These are phyloP conservation scores for Pogonomyrmex barbatus DNA, from an alignment of 1,140 invertebrate species.

Conservation along the genomic window DNA sequence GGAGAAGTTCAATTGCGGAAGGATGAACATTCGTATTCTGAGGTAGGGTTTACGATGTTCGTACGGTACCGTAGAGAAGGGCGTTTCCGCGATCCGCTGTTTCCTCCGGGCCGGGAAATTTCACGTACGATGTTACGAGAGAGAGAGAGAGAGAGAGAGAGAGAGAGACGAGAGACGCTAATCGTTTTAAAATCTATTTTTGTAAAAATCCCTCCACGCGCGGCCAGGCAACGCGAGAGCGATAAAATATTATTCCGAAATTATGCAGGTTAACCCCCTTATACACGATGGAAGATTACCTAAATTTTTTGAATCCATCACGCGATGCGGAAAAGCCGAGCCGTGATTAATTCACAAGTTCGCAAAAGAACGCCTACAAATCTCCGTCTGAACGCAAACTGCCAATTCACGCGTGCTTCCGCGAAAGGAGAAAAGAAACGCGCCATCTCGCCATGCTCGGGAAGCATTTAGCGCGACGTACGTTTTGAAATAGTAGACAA, in stretches of 20 bases:
- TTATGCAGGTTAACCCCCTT: not conserved
- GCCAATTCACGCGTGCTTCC: not conserved
- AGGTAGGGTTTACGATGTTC: constrained; percentile 6
- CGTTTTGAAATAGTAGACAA: not conserved
- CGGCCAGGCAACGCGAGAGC: not conserved
- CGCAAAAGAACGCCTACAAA: constrained; percentile 12
- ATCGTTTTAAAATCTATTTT: constrained; percentile 16
- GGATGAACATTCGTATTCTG: constrained; percentile 24
- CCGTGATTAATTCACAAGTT: constrained; percentile 39
- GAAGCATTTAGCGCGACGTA: not conserved
- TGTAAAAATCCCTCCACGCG: not conserved
- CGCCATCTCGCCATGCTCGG: not conserved
- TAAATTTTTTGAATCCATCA: constrained; percentile 33
- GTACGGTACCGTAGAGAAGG: not conserved
- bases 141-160: not conserved
- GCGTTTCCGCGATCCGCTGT: not conserved
- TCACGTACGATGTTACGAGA: not conserved
- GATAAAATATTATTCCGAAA: constrained; percentile 28
- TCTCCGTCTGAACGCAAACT: not conserved
- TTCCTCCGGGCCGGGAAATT: not conserved
- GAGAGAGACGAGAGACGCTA: too few species aligned
- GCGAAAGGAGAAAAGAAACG: constrained; percentile 1
- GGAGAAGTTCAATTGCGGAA: constrained; percentile 58
- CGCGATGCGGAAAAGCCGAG: not conserved
- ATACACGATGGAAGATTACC: not conserved